Conservation (phyloP, 2,113 vertebrate genomes). For the Parus major region DNA sequence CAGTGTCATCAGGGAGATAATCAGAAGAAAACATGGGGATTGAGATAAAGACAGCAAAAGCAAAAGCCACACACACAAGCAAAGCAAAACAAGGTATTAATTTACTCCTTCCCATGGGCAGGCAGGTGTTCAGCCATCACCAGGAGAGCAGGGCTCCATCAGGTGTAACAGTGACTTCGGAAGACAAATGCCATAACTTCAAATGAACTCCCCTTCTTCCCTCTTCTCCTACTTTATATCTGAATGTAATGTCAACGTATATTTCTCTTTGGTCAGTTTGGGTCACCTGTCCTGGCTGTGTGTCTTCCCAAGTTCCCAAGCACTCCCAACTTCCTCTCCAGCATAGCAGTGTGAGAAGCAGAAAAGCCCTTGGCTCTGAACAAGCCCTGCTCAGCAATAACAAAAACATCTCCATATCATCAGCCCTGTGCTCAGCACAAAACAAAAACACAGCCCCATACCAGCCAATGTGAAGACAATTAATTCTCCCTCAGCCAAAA, state of each 20-base stretch:
- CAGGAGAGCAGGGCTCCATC: not conserved
- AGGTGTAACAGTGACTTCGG: accelerated
- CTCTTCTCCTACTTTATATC: not conserved
- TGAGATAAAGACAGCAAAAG: not conserved
- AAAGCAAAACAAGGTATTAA: not conserved
- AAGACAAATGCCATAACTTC: accelerated
- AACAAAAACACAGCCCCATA: not conserved
- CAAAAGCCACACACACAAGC: not conserved
- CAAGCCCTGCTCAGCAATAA: not conserved
- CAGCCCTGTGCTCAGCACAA: not conserved
- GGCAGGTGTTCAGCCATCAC: not conserved
- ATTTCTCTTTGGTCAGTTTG: not conserved
- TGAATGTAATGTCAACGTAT: not conserved
- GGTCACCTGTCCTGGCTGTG: not conserved
- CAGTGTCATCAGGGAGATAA: accelerated
- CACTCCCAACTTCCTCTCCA: accelerated
- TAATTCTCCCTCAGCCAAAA: not conserved
- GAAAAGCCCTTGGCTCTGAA: not conserved
- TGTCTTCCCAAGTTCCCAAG: not conserved
- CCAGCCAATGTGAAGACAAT: not conserved
- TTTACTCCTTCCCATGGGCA: not conserved
- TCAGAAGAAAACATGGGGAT: not conserved
- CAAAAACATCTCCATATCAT: not conserved
- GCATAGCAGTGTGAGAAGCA: not conserved
- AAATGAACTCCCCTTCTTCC: not conserved